Conservation (phyloP, 2,113 vertebrate genomes). For the Nothocercus julius region DNA sequence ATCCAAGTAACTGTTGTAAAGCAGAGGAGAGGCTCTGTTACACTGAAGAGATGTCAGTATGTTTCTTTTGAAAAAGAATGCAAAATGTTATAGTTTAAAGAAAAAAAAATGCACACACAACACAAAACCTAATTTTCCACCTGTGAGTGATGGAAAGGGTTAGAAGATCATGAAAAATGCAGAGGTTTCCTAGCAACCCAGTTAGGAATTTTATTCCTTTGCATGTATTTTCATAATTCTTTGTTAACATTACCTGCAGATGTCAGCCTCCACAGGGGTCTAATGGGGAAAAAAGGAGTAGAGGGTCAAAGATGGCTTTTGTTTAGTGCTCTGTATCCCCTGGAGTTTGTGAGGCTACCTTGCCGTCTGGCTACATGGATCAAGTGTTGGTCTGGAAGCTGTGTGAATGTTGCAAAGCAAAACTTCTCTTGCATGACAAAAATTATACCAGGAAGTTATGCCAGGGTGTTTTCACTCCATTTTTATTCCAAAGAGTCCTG, state of each 20-base stretch:
- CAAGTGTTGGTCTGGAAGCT: background rate
- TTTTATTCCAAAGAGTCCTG: background rate
- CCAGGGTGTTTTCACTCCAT: rapidly evolving
- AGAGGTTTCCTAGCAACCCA: background rate
- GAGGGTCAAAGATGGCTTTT: background rate
- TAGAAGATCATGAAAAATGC: background rate
- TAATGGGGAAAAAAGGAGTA: background rate
- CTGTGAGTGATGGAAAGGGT: background rate
- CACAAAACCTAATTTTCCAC: background rate
- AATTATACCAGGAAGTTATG: background rate
- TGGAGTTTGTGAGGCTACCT: background rate
- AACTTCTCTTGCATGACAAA: background rate
- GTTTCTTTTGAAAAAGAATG: background rate
- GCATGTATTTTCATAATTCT: background rate
- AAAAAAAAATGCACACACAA: background rate
- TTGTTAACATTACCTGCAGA: background rate
- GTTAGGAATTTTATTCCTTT: background rate
- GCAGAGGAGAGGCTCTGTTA: background rate
- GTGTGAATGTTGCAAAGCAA: background rate
- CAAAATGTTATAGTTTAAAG: background rate
- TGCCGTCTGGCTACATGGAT: background rate
- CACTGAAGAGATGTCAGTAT: background rate
- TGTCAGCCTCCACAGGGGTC: background rate
- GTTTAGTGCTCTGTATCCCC: background rate
- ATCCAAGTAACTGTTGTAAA: background rate